Evolutionary conservation across 1,140 invertebrate genomes (phyloP), one percentile per base, ranked within the genome.

Genomic region (Metopolophium dirhodum): DNA sequence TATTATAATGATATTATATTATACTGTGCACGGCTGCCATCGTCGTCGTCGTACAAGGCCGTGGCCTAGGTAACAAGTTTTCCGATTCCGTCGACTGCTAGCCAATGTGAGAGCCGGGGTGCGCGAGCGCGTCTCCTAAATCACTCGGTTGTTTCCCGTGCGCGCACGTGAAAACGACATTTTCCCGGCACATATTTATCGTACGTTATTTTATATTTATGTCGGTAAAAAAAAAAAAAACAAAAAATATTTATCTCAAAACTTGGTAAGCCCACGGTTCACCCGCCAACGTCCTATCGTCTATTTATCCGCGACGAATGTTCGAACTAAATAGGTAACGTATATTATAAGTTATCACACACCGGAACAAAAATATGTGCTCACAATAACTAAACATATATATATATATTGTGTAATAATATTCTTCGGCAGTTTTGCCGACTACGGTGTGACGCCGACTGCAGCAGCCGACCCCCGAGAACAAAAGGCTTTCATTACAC

Each of bases 191-290:
- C 35, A 57, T 47, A 41, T 57, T 54, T 57, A 57, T 51, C 20
- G 87, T 26, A 20, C 45, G 18, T 87, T 83, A 83, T 87, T 86
- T 87, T 87, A 51, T 51, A 88, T 88, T 88, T 51, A 49, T n/a
- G n/a, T 51, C n/a, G 49, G 9, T 2, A 35, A 35, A 49, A 49
- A 54, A 51, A 54, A 51, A 4, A 41, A 41, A 82, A 68, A 68
- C 35, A 22, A 41, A 45, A 45, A 85, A 30, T 37, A 85, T 85
- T 85, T 41, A 85, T 85, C 83, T 23, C 23, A 6, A 45, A 45
- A 26, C 37, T 41, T 9, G 35, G 20, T 83, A 23, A 37, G 2
- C 18, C 83, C 83, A 23, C n/a, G 11, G 61, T 45, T 41, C 22
- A 41, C 22, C 20, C 20, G 14, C 82, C 41, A 26, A 37, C 41